phyloP scores from a whole-genome alignment of 2,113 vertebrate genomes.

The Hippolais icterina region DNA sequence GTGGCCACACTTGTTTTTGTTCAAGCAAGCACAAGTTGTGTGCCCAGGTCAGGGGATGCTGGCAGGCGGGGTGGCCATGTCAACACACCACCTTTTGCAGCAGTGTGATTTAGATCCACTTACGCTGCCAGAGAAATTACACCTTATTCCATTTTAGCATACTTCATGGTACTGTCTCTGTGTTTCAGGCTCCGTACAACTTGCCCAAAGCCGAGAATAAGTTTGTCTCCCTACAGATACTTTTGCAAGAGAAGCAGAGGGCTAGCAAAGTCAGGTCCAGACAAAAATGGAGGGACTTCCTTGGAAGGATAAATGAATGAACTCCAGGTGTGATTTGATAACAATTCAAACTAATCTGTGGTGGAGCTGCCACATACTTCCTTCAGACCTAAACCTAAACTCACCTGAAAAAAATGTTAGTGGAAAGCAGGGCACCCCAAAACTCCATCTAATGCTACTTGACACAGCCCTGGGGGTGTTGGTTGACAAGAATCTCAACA shows the following conservation, averaged over 20 bases:
- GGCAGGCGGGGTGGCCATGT: fast-evolving
- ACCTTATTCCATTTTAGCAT: background rate
- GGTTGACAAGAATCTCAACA: background rate
- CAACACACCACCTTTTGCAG: background rate
- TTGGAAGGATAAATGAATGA: background rate
- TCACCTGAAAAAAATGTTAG: background rate
- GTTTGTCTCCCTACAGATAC: background rate
- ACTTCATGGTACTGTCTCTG: background rate
- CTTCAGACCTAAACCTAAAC: background rate
- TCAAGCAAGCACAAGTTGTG: fast-evolving
- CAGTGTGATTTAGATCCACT: background rate
- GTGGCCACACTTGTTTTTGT: fast-evolving
- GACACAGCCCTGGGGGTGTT: background rate
- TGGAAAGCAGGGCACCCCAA: background rate
- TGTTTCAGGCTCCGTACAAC: background rate
- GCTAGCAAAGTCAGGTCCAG: background rate
- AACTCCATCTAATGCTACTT: background rate
- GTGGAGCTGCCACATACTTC: background rate
- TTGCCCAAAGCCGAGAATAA: background rate
- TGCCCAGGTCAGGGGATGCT: fast-evolving
- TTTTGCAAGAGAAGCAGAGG: background rate
- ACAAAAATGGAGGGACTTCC: background rate
- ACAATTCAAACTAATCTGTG: background rate
- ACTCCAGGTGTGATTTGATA: background rate
- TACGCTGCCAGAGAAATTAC: background rate